Evolutionary conservation across 2,888 invertebrate genomes (phyloP).

Genomic region (Troides oblongomaculatus): DNA sequence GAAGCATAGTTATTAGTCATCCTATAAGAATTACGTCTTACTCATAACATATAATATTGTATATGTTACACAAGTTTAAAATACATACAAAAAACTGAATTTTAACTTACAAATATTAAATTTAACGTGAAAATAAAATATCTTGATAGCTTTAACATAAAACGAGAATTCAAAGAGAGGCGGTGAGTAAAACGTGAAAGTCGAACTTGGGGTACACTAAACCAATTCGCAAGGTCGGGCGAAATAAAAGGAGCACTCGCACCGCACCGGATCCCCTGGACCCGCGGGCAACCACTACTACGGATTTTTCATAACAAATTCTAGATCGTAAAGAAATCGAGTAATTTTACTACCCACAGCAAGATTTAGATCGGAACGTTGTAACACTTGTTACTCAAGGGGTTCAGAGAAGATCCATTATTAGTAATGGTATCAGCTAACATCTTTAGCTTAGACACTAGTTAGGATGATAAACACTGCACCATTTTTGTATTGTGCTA

Average conservation of each 20-base stretch:
- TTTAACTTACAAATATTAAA: no score
- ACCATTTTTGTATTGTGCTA: no score
- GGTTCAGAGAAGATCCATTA: no score
- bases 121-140: neutral
- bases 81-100: no score
- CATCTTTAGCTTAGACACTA: neutral
- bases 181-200: constrained; percentile 18
- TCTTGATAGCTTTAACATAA: neutral
- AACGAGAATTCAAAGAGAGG: neutral
- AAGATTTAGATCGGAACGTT: no score
- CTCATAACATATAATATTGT: no score
- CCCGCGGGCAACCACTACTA: constrained; percentile 35
- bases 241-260: constrained; percentile 34
- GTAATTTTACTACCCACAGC: neutral
- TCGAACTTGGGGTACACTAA: constrained; percentile 37
- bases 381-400: no score
- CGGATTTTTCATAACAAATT: neutral
- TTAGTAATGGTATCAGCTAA: no score
- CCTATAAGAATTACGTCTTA: no score
- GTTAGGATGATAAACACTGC: no score
- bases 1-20: no score
- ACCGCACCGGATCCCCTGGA: constrained; percentile 36
- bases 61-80: no score
- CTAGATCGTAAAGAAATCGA: neutral
- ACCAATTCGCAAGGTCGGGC: constrained; percentile 49